These are phyloP conservation scores for Lepidocyrtinus sp. DNA, from an alignment of 2,888 invertebrate genomes.

Conservation along the genomic window DNA sequence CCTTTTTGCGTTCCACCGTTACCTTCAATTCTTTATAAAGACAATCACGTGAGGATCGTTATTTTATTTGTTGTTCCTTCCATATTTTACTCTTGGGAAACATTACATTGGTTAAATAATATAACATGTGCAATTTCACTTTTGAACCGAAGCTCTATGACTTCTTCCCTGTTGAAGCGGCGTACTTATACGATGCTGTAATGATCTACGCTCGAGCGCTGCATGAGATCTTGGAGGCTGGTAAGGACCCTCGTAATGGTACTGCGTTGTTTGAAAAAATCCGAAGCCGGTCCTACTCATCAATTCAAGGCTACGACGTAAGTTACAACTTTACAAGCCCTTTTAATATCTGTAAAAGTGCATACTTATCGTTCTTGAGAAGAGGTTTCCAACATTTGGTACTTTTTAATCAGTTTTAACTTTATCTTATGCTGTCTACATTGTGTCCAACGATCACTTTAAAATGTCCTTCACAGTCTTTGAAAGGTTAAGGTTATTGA, in stretches of 20 bases:
- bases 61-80: no score
- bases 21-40: no score
- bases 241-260: conserved; percentile 83
- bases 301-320: conserved; percentile 86
- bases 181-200: conserved; percentile 90
- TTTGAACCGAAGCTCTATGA: no score
- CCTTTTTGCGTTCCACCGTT: conserved; percentile 87
- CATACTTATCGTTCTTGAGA: no score
- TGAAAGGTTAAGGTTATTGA: no score
- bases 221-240: conserved; percentile 80
- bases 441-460: no score
- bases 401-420: no score
- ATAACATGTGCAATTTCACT: background rate
- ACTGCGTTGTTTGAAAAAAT: conserved; percentile 83
- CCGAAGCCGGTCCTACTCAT: conserved; percentile 83
- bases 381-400: no score
- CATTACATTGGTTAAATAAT: background rate
- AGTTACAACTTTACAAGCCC: conserved; percentile 72
- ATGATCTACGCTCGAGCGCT: conserved; percentile 88
- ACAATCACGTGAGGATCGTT: conserved; percentile 79
- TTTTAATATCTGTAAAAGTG: no score
- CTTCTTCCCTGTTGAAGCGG: conserved; percentile 82
- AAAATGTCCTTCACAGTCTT: no score
- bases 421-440: no score
- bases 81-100: no score